Conservation (phyloP, 1,140 invertebrate genomes). For the Diorhabda carinulata region DNA sequence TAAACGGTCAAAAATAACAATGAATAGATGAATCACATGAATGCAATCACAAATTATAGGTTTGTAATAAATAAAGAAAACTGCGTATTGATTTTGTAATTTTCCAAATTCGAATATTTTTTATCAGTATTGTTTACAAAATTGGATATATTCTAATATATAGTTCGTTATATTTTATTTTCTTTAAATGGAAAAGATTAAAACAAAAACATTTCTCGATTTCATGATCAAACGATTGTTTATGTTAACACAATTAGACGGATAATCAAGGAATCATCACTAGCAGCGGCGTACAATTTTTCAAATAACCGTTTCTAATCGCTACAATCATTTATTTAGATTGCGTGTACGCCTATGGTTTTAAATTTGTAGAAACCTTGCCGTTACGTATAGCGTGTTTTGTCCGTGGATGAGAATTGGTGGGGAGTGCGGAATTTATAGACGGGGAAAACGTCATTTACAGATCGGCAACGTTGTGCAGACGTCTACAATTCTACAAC, state of each 20-base stretch:
- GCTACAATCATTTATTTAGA: slow-evolving; percentile 19
- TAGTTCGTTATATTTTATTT: background rate
- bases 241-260: background rate
- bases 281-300: background rate
- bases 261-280: background rate
- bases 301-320: background rate
- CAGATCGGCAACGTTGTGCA: slow-evolving; percentile 19
- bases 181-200: background rate
- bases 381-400: background rate
- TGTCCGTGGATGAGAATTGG: background rate
- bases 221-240: background rate
- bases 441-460: slow-evolving; percentile 5
- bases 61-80: no score
- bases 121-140: no score
- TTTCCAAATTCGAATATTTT: no score
- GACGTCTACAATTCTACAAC: slow-evolving; percentile 12
- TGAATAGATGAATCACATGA: background rate
- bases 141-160: no score
- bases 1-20: background rate
- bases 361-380: background rate
- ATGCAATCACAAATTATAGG: background rate
- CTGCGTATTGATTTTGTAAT: no score
- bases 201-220: background rate
- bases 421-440: slow-evolving; percentile 1
- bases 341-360: slow-evolving; percentile 8